Evolutionary conservation across 2,113 vertebrate species (phyloP), one percentile per base, ranked within the genome.

Genomic region (Brachyhypopomus occidentalis): DNA sequence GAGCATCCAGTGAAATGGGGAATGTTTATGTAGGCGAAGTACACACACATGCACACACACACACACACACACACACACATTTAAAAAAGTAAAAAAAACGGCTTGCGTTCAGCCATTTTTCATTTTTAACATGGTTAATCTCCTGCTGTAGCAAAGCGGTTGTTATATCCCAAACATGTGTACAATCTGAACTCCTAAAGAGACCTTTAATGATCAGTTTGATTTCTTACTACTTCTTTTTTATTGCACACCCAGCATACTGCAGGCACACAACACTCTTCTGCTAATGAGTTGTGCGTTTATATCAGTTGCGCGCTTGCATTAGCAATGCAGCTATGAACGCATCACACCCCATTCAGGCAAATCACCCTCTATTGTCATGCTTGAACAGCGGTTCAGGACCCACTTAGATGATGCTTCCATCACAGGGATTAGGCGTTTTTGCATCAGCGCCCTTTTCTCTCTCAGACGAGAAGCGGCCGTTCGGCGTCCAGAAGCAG

Each of bases 261-360:
- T 52, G 45, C 45, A 52, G 45, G 45, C 45, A 52, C 45, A 52
- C 45, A 52, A 52, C 12, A 52, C 45, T 14, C 45, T 14, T 52
- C 45, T 52, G 45, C 45, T 52, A 52, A 52, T 52, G 45, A 14
- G 45, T 14, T 52, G 9, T 52, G 8, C 1, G 12, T 11, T 52
- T 14, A 14, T 14, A 52, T 52, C 45, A 11, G 41, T 45, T 45
- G 41, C 41, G 9, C 0, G 41, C 6, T 45, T 38, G 30, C 34
- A 17, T 27, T 73, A 62, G 71, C 25, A 52, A 19, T 5, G 14
- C 55, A 69, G 17, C 41, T 55, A n/a, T 5, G 20, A 55, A 20
- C 23, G 59, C 67, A 80, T 81, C 72, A 74, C 45, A 59, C n/a
- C 62, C 45, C 41, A 75, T 81, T 75, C 55, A 75, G 20, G 23